A percentile compares a stretch with the other conserved stretches of the same genome.
Evolutionary conservation across 2,888 invertebrate species (phyloP).

Genomic region (Trichacis sp.): DNA sequence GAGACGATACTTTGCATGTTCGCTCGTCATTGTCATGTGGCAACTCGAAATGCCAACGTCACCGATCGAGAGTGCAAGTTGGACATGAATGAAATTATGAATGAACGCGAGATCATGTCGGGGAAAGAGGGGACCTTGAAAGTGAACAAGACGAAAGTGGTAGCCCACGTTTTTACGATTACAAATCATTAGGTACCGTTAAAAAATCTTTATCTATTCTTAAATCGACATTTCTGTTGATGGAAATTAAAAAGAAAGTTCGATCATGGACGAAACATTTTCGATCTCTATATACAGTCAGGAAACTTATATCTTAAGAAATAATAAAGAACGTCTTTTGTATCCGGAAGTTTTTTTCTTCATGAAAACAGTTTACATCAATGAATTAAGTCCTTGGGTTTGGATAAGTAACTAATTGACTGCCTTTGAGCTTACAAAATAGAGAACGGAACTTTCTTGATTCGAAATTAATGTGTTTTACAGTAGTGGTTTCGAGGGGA

Average conservation of each 20-base stretch:
- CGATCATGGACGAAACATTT: neutral
- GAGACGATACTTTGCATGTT: constrained; percentile 45
- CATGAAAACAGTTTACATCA: too few species aligned
- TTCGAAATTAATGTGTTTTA: too few species aligned
- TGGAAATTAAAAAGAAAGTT: neutral
- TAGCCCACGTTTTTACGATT: constrained; percentile 59
- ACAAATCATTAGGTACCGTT: constrained; percentile 61
- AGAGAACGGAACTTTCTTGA: too few species aligned
- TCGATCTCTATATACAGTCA: too few species aligned
- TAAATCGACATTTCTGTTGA: neutral
- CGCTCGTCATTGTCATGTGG: constrained; percentile 27
- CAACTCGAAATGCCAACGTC: constrained; percentile 46
- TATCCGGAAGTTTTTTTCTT: too few species aligned
- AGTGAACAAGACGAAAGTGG: constrained; percentile 33
- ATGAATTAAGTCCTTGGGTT: too few species aligned
- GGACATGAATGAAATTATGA: constrained; percentile 51
- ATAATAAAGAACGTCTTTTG: too few species aligned
- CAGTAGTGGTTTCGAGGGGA: too few species aligned
- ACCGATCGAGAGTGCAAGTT: constrained; percentile 46
- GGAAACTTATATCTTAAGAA: too few species aligned
- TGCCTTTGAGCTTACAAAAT: too few species aligned
- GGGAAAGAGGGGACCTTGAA: constrained; percentile 25
- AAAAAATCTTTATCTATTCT: constrained; percentile 46
- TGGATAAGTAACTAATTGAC: too few species aligned
- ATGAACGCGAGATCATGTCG: constrained; percentile 43